Evolutionary conservation across 2,797 vertebrate species (phyloP).

Genomic region (Oceanodroma leucorhoa): DNA sequence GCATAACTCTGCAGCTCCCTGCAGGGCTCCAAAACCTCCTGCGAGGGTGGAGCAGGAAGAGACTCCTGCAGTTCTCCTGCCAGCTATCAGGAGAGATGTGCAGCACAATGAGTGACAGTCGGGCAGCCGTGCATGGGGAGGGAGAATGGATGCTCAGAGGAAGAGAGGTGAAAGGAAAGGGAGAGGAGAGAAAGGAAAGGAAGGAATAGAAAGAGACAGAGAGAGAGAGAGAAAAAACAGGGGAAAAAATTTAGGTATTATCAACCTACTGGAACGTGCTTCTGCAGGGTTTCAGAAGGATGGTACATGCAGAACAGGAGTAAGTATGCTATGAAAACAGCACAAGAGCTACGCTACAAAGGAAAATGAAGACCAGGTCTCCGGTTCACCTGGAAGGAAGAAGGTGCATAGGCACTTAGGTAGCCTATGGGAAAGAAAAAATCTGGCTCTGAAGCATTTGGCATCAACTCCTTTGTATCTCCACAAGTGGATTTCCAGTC

Average conservation of each 20-base stretch:
- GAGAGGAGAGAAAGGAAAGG: not conserved
- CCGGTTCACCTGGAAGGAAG: not conserved
- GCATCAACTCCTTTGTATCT: not conserved
- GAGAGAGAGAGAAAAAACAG: not conserved
- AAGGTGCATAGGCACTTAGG: not conserved
- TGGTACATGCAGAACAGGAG: not conserved
- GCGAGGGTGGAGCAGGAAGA: not conserved
- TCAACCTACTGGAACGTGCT: constrained; percentile 18
- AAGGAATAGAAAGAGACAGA: not conserved
- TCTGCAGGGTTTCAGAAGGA: not conserved
- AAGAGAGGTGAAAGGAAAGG: not conserved
- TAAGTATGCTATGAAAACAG: not conserved
- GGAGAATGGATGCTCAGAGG: not conserved
- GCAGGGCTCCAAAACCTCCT: constrained; percentile 10
- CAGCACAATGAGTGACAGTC: not conserved
- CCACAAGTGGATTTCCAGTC: not conserved
- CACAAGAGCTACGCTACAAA: not conserved
- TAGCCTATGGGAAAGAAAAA: not conserved
- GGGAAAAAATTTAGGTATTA: not conserved
- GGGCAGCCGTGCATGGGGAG: rapidly evolving
- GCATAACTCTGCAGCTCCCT: not conserved
- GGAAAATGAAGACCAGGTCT: not conserved
- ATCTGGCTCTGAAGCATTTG: not conserved
- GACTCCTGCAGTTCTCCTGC: not conserved
- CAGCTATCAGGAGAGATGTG: not conserved